Evolutionary conservation across 2,888 invertebrate genomes (phyloP), one percentile per base, ranked within the genome.

Genomic region (Dicyrtomina minuta): DNA sequence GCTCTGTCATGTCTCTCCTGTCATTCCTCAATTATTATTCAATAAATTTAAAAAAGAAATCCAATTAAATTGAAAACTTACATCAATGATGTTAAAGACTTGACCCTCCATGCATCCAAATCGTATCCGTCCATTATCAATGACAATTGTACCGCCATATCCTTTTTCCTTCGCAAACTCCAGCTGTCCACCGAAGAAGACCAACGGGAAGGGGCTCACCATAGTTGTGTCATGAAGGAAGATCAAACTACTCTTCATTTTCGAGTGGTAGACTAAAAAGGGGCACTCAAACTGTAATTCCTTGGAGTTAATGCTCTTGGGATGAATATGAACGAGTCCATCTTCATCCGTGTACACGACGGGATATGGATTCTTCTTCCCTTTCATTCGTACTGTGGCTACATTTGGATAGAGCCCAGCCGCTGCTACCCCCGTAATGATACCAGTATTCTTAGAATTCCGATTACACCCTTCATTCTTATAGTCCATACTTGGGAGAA

Each of bases 371-470:
- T 44, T 86, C 85, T 78, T 87, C 88, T 71, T 80, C 79, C 17
- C 24, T 24, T 43, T 81, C 85, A 62, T 53, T 6, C 24, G 39
- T 4, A 68, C 56, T 43, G 39, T n/a, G 0, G 89, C 91, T 73
- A 96, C 87, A 81, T 96, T 95, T 1, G 96, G 96, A 83, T 93
- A 96, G 8, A 96, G 84, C 15, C 94, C 91, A 5, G 93, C 91
- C 73, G 92, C 90, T 46, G 96, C 86, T 5, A 96, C 86, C 1
- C 94, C 93, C 80, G 91, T 90, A 26, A 96, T 84, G 51, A 96
- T 82, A n/a, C 88, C 87, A 55, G 86, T 79, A 80, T 94, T 93
- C 6, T 84, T 79, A 0, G 90, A 88, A 81, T 96, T 92, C 8
- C 84, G 80, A 80, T 96, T 96, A 66, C 88, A 87, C 68, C 83